phyloP scores from a whole-genome alignment of 1,140 invertebrate genomes.

The Adelges cooleyi region DNA sequence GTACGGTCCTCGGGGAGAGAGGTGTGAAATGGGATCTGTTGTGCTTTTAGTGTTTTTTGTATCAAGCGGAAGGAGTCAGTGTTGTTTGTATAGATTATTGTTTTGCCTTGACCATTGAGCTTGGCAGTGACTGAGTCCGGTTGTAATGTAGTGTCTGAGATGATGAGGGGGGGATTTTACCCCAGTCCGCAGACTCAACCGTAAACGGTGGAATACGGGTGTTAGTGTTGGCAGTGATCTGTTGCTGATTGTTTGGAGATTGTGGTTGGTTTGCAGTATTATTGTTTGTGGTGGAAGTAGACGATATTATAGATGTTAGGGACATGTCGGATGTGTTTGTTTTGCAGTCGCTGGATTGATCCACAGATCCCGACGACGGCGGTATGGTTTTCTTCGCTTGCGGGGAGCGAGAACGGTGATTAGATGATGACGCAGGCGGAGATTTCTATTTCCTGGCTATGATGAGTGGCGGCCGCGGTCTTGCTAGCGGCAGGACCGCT shows the following conservation, averaged over 20 bases:
- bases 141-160: not conserved
- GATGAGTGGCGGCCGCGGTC: too few species aligned
- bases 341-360: not conserved
- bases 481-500: not conserved
- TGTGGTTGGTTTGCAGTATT: not conserved
- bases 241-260: not conserved
- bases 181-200: not conserved
- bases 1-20: not conserved
- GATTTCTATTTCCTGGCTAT: too few species aligned
- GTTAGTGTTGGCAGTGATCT: not conserved
- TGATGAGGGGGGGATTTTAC: not conserved
- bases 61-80: not conserved
- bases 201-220: not conserved
- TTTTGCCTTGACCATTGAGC: not conserved
- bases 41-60: not conserved
- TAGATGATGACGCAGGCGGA: not conserved
- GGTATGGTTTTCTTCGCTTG: not conserved
- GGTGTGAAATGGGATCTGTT: not conserved
- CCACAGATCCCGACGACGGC: not conserved
- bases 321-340: not conserved
- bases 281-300: not conserved
- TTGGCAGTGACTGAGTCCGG: not conserved
- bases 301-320: not conserved
- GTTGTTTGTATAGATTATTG: not conserved
- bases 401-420: not conserved